Conservation (phyloP, 2,888 invertebrate species). For the Microctonus hyperodae region DNA sequence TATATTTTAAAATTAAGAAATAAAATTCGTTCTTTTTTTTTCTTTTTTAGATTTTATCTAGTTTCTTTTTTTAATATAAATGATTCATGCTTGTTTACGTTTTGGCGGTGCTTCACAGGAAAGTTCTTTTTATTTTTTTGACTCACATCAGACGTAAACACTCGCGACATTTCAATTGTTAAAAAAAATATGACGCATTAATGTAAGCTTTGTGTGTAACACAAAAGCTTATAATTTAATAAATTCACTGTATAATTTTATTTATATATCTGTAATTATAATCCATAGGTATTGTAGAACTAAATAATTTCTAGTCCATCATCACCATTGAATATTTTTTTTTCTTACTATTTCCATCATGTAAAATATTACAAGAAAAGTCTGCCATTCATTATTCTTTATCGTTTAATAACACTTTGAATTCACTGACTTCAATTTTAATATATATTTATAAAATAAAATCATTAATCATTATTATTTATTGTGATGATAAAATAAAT, state of each 20-base stretch:
- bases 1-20: no score
- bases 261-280: neutral
- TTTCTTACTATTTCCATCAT: neutral
- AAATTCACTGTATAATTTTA: neutral
- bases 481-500: neutral
- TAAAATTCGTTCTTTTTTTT: neutral
- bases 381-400: neutral
- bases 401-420: neutral
- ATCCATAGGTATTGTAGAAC: neutral
- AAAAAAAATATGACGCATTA: neutral
- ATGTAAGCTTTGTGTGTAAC: neutral
- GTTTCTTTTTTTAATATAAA: neutral
- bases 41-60: neutral
- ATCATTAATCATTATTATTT: neutral
- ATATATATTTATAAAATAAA: neutral
- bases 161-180: neutral
- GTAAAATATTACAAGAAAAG: neutral
- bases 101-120: neutral
- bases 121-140: neutral
- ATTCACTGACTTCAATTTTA: neutral
- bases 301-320: neutral
- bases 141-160: neutral
- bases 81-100: slow-evolving; percentile 5
- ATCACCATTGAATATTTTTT: neutral
- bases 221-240: no score